Percentiles rank a stretch among this genome's conserved stretches.
These are phyloP conservation scores for Eupeodes luniger DNA, from an alignment of 2,888 invertebrate species.

Conservation along the genomic window DNA sequence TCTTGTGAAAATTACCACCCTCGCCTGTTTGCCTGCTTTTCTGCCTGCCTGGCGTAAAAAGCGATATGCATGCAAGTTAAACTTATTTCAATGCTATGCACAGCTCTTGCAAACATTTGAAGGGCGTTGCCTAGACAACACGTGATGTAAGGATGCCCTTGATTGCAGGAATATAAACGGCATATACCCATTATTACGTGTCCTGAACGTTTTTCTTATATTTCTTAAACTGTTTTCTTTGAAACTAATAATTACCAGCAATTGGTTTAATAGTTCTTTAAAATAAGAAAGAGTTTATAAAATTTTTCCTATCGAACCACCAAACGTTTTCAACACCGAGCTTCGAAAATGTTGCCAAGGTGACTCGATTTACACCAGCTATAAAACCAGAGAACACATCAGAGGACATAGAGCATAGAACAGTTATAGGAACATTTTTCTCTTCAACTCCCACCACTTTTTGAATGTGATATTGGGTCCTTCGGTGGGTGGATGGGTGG, in stretches of 20 bases:
- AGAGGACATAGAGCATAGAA: conserved; percentile 20
- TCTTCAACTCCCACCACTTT: conserved; percentile 8
- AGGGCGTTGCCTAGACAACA: conserved; percentile 77
- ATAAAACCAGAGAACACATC: not conserved
- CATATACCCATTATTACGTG: not conserved
- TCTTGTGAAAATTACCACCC: conserved; percentile 22
- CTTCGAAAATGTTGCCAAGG: conserved; percentile 50
- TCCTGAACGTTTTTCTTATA: not conserved
- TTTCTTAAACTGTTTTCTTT: not conserved
- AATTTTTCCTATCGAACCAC: conserved; percentile 8
- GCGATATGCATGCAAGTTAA: conserved; percentile 43
- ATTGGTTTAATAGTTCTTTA: not conserved
- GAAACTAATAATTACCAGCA: not conserved
- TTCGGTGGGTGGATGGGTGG: conserved; percentile 16
- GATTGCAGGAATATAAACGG: conserved; percentile 40
- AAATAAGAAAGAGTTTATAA: not conserved
- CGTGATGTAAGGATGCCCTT: conserved; percentile 71
- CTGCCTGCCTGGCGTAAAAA: not conserved
- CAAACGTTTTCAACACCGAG: conserved; percentile 7
- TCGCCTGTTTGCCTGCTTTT: too few relatives aligned
- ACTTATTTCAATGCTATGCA: conserved; percentile 50
- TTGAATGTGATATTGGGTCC: too few relatives aligned
- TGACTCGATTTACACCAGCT: conserved; percentile 23
- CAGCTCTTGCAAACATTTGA: conserved; percentile 54
- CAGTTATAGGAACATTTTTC: conserved; percentile 19